Conservation (phyloP, 2,113 vertebrate species). For the Cepphus grylle region DNA sequence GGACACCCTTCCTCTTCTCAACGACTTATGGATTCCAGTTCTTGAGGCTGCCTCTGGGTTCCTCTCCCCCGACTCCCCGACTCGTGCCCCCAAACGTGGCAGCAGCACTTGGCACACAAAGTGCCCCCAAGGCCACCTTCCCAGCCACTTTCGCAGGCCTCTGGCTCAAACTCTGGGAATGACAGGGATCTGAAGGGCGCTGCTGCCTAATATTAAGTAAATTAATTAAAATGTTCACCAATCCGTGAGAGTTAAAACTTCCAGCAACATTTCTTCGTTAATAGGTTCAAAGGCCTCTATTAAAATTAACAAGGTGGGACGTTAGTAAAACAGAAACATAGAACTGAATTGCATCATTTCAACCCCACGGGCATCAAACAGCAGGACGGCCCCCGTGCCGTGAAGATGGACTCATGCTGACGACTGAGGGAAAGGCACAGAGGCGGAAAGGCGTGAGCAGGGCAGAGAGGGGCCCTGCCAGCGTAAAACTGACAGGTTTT, state of each 20-base stretch:
- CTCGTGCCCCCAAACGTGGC: neutral
- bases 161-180: neutral
- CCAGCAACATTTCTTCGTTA: neutral
- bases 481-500: neutral
- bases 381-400: neutral
- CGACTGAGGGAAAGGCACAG: neutral
- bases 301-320: constrained; percentile 17
- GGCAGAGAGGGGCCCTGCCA: neutral
- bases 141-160: neutral
- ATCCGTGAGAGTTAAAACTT: neutral
- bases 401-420: neutral
- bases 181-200: neutral
- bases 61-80: neutral
- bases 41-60: neutral
- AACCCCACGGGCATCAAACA: neutral
- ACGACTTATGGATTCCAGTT: neutral
- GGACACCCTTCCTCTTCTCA: neutral
- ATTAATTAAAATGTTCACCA: constrained; percentile 20
- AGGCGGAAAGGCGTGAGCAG: rapidly evolving
- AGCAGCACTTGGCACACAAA: neutral
- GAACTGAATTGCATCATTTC: neutral
- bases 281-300: constrained; percentile 8
- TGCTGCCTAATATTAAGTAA: neutral
- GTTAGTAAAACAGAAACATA: neutral
- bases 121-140: neutral